phyloP scores from a whole-genome alignment of 2,888 invertebrate species.

The Drymonia ruficornis region DNA sequence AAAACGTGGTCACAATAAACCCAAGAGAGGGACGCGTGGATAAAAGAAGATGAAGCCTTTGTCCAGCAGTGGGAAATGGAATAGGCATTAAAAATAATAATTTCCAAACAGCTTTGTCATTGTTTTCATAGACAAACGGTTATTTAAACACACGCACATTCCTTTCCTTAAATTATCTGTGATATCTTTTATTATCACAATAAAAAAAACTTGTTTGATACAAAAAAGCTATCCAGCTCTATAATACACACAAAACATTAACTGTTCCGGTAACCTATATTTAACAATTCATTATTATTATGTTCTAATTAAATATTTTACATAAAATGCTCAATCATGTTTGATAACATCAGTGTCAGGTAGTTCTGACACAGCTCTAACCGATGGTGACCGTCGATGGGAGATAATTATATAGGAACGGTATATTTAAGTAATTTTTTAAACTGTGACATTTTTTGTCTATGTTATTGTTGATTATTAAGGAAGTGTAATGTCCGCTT shows the following conservation, averaged over 20 bases:
- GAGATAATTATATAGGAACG: conserved; percentile 25
- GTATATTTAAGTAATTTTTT: conserved; percentile 10
- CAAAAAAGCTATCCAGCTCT: background rate
- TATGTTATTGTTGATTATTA: background rate
- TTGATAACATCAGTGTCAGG: conserved; percentile 61
- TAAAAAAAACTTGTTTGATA: conserved; percentile 14
- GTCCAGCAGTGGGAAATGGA: too few species aligned
- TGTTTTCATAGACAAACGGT: conserved; percentile 21
- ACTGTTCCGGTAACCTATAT: conserved; percentile 37
- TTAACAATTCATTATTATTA: conserved; percentile 47
- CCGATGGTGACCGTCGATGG: conserved; percentile 47
- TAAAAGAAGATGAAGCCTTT: too few species aligned
- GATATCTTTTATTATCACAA: conserved; percentile 5
- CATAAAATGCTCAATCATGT: conserved; percentile 65
- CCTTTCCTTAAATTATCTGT: background rate
- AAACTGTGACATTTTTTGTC: background rate
- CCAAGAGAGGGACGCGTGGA: too few species aligned
- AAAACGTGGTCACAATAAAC: too few species aligned
- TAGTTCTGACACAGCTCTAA: conserved; percentile 48
- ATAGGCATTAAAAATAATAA: background rate
- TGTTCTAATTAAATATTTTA: conserved; percentile 58
- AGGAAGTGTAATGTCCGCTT: too few species aligned
- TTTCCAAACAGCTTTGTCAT: conserved; percentile 14
- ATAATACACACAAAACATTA: conserved; percentile 17
- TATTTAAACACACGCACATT: conserved; percentile 10